phyloP scores from a whole-genome alignment of 2,888 invertebrate genomes.

The Disparrhopalites patrizii region DNA sequence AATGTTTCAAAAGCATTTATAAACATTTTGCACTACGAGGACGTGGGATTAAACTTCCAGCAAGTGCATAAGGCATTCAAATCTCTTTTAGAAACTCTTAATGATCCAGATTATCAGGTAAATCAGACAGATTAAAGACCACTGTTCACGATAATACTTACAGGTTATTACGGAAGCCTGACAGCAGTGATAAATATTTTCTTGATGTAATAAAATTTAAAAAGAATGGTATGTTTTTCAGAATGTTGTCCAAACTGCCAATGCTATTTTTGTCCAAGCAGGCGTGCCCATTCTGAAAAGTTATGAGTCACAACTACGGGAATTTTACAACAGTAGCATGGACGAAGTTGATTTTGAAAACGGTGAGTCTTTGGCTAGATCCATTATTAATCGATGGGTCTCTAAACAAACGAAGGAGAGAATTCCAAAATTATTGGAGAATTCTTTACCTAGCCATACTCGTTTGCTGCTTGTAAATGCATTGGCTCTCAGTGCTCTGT shows the following conservation, averaged over 20 bases:
- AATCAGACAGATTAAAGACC: too few relatives aligned
- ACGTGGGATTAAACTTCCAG: conserved; percentile 46
- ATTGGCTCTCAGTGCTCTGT: conserved; percentile 47
- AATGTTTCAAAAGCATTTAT: conserved; percentile 48
- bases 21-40: conserved; percentile 48
- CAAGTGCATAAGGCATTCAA: conserved; percentile 47
- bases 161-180: background rate
- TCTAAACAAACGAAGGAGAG: conserved; percentile 46
- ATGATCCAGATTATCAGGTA: conserved; percentile 39
- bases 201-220: too few relatives aligned
- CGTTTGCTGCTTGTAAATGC: conserved; percentile 49
- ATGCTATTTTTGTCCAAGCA: conserved; percentile 43
- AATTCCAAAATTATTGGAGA: conserved; percentile 44
- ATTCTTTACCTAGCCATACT: conserved; percentile 44
- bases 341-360: conserved; percentile 48
- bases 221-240: conserved; percentile 13
- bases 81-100: conserved; percentile 36
- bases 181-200: too few relatives aligned
- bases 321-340: conserved; percentile 49
- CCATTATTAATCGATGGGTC: conserved; percentile 49
- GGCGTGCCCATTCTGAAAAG: conserved; percentile 43
- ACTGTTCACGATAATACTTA: background rate
- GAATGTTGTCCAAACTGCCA: conserved; percentile 46
- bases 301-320: conserved; percentile 47
- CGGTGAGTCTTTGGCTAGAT: conserved; percentile 40